phyloP scores from a whole-genome alignment of 2,888 invertebrate genomes.

The Ornithoptera priamus region DNA sequence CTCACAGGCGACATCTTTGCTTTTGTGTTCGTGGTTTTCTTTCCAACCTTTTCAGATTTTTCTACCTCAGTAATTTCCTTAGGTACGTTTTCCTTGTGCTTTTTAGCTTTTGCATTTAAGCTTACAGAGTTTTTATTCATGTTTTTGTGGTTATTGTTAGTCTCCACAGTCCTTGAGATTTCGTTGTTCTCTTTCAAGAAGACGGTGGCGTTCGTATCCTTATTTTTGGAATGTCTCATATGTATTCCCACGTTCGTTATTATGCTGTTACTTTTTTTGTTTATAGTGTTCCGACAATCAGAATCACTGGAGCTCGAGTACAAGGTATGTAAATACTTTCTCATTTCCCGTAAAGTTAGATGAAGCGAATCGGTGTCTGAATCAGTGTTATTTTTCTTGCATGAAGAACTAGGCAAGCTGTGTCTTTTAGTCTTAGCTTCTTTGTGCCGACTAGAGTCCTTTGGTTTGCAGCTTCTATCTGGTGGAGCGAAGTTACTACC shows the following conservation, averaged over 20 bases:
- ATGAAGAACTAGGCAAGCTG: slow-evolving; percentile 84
- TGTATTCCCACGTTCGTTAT: slow-evolving; percentile 69
- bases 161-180: slow-evolving; percentile 54
- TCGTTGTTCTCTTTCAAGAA: slow-evolving; percentile 64
- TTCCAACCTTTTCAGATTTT: slow-evolving; percentile 71
- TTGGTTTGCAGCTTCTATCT: slow-evolving; percentile 52
- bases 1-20: slow-evolving; percentile 83
- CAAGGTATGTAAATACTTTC: slow-evolving; percentile 89
- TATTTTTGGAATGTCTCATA: slow-evolving; percentile 55
- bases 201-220: slow-evolving; percentile 51
- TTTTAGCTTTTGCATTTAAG: slow-evolving; percentile 82
- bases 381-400: slow-evolving; percentile 74
- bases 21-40: slow-evolving; percentile 53
- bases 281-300: slow-evolving; percentile 68
- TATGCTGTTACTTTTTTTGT: slow-evolving; percentile 71
- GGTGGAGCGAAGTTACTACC: slow-evolving; percentile 42
- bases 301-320: slow-evolving; percentile 89
- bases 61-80: slow-evolving; percentile 59
- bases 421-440: slow-evolving; percentile 81
- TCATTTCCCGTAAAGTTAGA: slow-evolving; percentile 91
- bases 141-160: slow-evolving; percentile 73
- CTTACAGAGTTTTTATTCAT: slow-evolving; percentile 77
- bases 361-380: slow-evolving; percentile 86
- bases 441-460: slow-evolving; percentile 58
- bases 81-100: slow-evolving; percentile 68